These are phyloP conservation scores for Acrocephalus scirpaceus DNA, from an alignment of 2,797 vertebrate species.

Conservation along the genomic window DNA sequence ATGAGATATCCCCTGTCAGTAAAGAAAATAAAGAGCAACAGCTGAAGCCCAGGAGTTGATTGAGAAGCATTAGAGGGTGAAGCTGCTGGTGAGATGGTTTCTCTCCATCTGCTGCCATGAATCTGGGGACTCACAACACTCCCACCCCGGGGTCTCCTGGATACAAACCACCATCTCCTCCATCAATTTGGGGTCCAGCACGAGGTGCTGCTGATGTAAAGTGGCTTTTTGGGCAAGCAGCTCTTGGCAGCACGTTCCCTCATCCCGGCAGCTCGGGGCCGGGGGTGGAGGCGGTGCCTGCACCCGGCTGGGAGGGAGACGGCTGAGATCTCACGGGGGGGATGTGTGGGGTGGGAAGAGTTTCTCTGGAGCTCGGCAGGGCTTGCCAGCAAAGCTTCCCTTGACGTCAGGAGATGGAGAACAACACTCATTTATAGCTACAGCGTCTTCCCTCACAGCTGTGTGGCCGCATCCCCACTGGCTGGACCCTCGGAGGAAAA, in stretches of 20 bases:
- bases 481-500: neutral
- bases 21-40: neutral
- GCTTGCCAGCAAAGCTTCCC: constrained; percentile 2
- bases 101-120: fast-evolving
- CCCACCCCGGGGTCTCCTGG: fast-evolving
- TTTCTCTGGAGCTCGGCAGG: constrained; percentile 26
- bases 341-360: constrained; percentile 41
- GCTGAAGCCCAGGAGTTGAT: neutral
- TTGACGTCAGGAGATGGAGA: constrained; percentile 49
- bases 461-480: neutral
- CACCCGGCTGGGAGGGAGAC: constrained; percentile 16
- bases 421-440: constrained; percentile 57
- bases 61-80: neutral
- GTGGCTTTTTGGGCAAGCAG: neutral
- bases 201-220: neutral
- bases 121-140: fast-evolving
- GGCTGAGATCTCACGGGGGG: constrained; percentile 55
- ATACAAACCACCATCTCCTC: neutral
- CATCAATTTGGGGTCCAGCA: neutral
- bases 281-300: neutral
- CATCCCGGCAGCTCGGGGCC: neutral
- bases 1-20: neutral
- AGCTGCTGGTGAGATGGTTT: neutral
- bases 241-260: neutral
- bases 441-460: constrained; percentile 38